Percentiles rank a stretch among this genome's conserved stretches.
These are phyloP conservation scores for Ormyrus pomaceus DNA, from an alignment of 2,888 invertebrate genomes.

Conservation along the genomic window DNA sequence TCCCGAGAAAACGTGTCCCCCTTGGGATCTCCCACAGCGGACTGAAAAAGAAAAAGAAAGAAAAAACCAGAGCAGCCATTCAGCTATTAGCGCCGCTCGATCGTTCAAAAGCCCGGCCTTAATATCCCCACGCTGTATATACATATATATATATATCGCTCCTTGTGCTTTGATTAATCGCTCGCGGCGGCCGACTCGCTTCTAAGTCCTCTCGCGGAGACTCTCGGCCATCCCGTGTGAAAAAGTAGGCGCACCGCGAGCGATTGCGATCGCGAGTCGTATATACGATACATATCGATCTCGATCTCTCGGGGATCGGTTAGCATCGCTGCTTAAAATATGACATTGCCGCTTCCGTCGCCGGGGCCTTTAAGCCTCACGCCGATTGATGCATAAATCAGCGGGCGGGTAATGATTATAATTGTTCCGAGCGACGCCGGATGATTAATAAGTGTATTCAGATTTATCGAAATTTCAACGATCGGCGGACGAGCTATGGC, in stretches of 20 bases:
- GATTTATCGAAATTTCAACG: conserved; percentile 50
- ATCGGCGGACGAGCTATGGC: neutral
- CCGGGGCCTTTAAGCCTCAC: too few relatives aligned
- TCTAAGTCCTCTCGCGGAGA: neutral
- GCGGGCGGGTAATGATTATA: conserved; percentile 4
- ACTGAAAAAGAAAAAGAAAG: neutral
- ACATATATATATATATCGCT: too few relatives aligned
- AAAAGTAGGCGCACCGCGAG: conserved; percentile 1
- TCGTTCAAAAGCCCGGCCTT: conserved; percentile 7
- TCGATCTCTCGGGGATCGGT: conserved; percentile 1
- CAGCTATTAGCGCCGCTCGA: neutral
- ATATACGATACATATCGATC: neutral
- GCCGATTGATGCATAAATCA: conserved; percentile 46
- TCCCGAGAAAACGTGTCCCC: neutral
- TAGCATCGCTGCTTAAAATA: neutral
- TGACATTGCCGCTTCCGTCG: conserved; percentile 42
- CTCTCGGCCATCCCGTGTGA: conserved; percentile 29
- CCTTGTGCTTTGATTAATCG: conserved; percentile 41
- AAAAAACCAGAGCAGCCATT: neutral
- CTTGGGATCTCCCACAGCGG: neutral
- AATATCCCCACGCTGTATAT: conserved; percentile 15
- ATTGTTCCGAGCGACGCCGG: conserved; percentile 7
- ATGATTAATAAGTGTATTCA: conserved; percentile 27
- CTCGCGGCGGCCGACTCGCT: neutral
- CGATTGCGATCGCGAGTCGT: neutral